phyloP scores from a whole-genome alignment of 30 jellyfish, hydroid and myxozoan species.

The Chrysaora quinquecirrha region DNA sequence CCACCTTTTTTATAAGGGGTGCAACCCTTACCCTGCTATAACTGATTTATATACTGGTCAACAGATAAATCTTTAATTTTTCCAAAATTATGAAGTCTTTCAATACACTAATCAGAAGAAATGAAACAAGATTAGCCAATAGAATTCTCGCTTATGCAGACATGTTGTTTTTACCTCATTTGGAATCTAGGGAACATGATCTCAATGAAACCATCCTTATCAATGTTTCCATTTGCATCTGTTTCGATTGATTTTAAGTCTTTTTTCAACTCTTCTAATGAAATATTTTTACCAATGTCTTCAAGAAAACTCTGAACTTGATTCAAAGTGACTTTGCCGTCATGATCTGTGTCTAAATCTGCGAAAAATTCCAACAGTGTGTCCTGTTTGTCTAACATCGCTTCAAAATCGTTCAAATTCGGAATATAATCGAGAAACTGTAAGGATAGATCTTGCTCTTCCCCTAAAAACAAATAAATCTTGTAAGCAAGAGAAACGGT shows the following conservation, averaged over 20 bases:
- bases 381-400: constrained; percentile 89
- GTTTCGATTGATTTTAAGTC: constrained; percentile 59
- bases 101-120: no score
- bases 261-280: constrained; percentile 63
- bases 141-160: no score
- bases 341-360: constrained; percentile 71
- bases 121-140: no score
- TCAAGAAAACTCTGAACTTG: constrained; percentile 75
- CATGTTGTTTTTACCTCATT: no score
- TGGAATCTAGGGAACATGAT: constrained; percentile 89
- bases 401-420: constrained; percentile 78
- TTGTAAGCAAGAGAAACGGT: no score
- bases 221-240: constrained; percentile 67
- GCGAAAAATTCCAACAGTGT: constrained; percentile 74
- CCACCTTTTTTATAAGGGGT: no score
- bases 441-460: constrained; percentile 56
- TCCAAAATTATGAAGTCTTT: no score
- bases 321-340: constrained; percentile 55
- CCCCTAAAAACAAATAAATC: constrained; percentile 50
- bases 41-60: no score
- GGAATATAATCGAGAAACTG: constrained; percentile 80
- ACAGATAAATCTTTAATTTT: no score
- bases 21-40: no score
- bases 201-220: constrained; percentile 83
- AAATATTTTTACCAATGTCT: constrained; percentile 80